phyloP scores from a whole-genome alignment of 2,797 vertebrate genomes.

The Peromyscus melanophrys region DNA sequence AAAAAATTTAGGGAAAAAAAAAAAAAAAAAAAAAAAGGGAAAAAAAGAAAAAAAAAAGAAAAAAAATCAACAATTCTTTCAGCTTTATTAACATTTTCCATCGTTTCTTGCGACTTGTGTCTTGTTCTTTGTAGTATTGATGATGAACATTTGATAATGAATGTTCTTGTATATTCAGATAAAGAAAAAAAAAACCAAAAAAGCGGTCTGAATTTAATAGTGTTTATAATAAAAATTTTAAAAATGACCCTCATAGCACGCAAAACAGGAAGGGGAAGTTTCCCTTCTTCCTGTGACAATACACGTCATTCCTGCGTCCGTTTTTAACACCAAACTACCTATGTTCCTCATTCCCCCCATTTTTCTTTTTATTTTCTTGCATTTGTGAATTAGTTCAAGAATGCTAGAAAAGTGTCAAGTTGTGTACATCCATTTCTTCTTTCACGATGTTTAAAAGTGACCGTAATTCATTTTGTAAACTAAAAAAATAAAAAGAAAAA shows the following conservation, averaged over 20 bases:
- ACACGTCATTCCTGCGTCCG: slow-evolving; percentile 91
- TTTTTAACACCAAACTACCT: slow-evolving; percentile 92
- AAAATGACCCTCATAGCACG: slow-evolving; percentile 93
- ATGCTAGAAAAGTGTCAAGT: slow-evolving; percentile 96
- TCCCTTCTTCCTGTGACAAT: slow-evolving; percentile 90
- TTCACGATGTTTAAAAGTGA: slow-evolving; percentile 91
- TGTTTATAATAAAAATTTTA: slow-evolving; percentile 93
- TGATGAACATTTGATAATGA: slow-evolving; percentile 93
- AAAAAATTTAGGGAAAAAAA: not conserved
- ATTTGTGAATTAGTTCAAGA: slow-evolving; percentile 96
- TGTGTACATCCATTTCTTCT: slow-evolving; percentile 93
- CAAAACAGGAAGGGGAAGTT: slow-evolving; percentile 89
- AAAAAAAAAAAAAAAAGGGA: slow-evolving; percentile 58
- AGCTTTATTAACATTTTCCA: slow-evolving; percentile 94
- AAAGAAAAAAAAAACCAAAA: slow-evolving; percentile 94
- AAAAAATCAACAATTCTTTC: slow-evolving; percentile 91
- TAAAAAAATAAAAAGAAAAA: slow-evolving; percentile 89
- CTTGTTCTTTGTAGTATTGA: slow-evolving; percentile 93
- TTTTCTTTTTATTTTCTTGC: slow-evolving; percentile 88
- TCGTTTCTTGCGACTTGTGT: slow-evolving; percentile 93
- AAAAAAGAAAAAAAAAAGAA: too few relatives aligned
- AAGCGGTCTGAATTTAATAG: slow-evolving; percentile 94
- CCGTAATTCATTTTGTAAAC: slow-evolving; percentile 93
- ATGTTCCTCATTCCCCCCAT: slow-evolving; percentile 88
- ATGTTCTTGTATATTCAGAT: slow-evolving; percentile 94